Conservation (phyloP, 2,797 vertebrate genomes). For the Gallirallus australis region DNA sequence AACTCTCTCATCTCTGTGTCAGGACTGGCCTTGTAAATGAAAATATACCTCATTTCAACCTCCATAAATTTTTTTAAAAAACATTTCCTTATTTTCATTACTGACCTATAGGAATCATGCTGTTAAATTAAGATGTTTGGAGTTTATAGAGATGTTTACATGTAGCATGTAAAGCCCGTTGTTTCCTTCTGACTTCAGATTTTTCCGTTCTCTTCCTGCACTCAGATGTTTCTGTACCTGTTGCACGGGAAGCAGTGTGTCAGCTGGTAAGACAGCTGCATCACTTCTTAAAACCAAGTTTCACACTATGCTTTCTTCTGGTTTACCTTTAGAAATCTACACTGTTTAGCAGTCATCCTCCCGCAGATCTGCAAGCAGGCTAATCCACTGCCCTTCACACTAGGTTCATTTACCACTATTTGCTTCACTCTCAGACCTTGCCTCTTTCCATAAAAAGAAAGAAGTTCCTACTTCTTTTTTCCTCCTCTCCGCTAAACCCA, state of each 20-base stretch:
- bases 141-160: neutral
- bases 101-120: neutral
- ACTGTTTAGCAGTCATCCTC: neutral
- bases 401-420: neutral
- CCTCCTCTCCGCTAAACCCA: neutral
- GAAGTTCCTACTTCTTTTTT: neutral
- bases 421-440: neutral
- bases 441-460: neutral
- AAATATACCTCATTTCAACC: neutral
- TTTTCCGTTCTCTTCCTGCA: neutral
- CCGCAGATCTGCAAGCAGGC: neutral
- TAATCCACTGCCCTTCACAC: neutral
- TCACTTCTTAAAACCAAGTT: neutral
- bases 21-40: neutral
- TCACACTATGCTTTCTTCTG: neutral
- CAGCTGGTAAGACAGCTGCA: neutral
- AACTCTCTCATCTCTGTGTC: neutral
- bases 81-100: neutral
- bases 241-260: neutral
- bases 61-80: too few relatives aligned
- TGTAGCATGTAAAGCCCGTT: neutral
- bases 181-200: neutral
- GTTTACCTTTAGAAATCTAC: neutral
- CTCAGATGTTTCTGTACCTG: neutral
- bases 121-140: neutral